These are phyloP conservation scores for Aphrocallistes beatrix DNA, from an alignment of 37 sponge, comb jelly and placozoan species.

Conservation along the genomic window DNA sequence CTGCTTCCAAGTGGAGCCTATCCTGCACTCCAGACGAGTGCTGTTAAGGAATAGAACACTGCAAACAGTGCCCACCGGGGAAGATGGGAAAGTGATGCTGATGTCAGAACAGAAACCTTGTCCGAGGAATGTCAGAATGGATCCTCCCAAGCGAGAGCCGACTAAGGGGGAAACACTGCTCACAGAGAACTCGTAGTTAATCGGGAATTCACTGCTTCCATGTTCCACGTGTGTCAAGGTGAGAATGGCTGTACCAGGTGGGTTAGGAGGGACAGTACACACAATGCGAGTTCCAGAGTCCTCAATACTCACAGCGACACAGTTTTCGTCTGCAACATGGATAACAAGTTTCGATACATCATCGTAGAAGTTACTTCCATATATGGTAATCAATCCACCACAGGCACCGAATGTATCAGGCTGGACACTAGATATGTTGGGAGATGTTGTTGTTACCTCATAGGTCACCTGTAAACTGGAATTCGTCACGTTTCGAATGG, in stretches of 20 bases:
- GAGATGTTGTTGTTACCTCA: not conserved
- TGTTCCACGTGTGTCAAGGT: not conserved
- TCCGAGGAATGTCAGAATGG: not conserved
- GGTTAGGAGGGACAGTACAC: not conserved
- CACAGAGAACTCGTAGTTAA: not conserved
- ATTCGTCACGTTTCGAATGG: not conserved
- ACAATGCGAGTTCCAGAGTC: not conserved
- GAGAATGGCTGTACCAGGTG: not conserved
- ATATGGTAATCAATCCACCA: not conserved
- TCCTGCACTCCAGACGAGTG: not conserved
- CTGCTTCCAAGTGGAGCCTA: not conserved
- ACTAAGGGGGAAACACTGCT: not conserved
- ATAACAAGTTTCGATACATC: not conserved
- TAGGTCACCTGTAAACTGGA: not conserved
- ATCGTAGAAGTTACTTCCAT: not conserved
- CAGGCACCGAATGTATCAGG: not conserved
- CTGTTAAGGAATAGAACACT: not conserved
- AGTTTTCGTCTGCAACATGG: not conserved
- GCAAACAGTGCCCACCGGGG: not conserved
- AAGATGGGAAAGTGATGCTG: not conserved
- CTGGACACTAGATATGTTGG: not conserved
- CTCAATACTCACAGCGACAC: not conserved
- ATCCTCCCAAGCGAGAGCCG: not conserved
- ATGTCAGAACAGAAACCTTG: constrained; percentile 12
- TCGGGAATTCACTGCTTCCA: not conserved